Evolutionary conservation across 1,140 invertebrate genomes (phyloP).

Genomic region (Cylas formicarius): DNA sequence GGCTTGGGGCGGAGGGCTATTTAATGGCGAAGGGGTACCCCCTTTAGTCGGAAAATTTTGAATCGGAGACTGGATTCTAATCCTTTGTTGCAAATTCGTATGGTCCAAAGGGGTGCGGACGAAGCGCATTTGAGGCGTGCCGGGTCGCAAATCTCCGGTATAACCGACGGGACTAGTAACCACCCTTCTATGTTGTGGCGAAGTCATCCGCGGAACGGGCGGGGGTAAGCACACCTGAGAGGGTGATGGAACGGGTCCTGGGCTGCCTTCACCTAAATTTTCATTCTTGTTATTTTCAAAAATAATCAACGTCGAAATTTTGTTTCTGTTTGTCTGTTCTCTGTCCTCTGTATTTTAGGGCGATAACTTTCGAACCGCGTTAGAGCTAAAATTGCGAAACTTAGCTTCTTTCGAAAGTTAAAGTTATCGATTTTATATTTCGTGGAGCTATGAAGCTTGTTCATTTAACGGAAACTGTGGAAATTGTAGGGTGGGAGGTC

Average conservation of each 20-base stretch:
- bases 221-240: constrained; percentile 41
- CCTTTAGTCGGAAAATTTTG: constrained; percentile 35
- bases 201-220: constrained; percentile 48
- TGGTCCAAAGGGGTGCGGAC: constrained; percentile 32
- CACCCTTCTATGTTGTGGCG: constrained; percentile 50
- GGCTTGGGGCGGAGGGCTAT: constrained; percentile 36
- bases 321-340: constrained; percentile 41
- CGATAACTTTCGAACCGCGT: too few species aligned
- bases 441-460: too few species aligned
- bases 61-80: constrained; percentile 29
- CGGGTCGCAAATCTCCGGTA: constrained; percentile 38
- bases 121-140: constrained; percentile 39
- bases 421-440: too few species aligned
- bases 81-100: constrained; percentile 22
- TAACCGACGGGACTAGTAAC: constrained; percentile 50
- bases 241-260: constrained; percentile 40
- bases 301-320: too few species aligned
- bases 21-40: constrained; percentile 37
- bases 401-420: too few species aligned
- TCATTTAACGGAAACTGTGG: too few species aligned
- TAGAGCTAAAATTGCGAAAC: too few species aligned
- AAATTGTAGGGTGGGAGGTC: too few species aligned
- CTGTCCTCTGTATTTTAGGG: too few species aligned
- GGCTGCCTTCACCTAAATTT: constrained; percentile 34
- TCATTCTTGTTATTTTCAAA: too few species aligned